A percentile compares a stretch with the other conserved stretches of the same genome.
Evolutionary conservation across 2,113 vertebrate genomes (phyloP).

Genomic region (Rattus rattus): DNA sequence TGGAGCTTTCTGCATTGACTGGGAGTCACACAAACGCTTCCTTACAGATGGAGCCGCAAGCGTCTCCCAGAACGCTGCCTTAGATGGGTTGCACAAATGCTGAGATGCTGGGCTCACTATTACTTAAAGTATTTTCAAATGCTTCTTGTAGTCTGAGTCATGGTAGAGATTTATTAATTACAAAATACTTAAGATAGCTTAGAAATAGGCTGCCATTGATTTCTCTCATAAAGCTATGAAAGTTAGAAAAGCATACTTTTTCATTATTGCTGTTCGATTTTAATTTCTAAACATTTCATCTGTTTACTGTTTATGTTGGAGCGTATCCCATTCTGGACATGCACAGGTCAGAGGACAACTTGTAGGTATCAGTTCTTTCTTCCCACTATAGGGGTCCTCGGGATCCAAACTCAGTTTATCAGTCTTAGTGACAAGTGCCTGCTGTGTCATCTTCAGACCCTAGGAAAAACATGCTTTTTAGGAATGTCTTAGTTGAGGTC

Average conservation of each 20-base stretch:
- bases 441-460: not conserved
- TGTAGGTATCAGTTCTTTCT: not conserved
- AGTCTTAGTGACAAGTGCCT: not conserved
- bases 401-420: not conserved
- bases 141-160: not conserved
- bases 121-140: conserved; percentile 4
- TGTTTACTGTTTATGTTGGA: not conserved
- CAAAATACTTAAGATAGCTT: not conserved
- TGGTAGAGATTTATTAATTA: not conserved
- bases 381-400: not conserved
- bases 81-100: not conserved
- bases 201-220: not conserved
- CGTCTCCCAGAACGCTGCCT: not conserved
- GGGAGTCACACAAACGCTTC: not conserved
- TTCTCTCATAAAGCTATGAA: conserved; percentile 44
- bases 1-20: not conserved
- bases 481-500: no score
- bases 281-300: not conserved
- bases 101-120: not conserved
- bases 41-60: not conserved
- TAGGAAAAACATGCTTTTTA: not conserved
- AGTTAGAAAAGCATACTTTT: conserved; percentile 14
- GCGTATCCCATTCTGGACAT: not conserved
- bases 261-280: not conserved
- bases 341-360: not conserved